phyloP scores from a whole-genome alignment of 2,888 invertebrate species.

The Ormyrus thymus region DNA sequence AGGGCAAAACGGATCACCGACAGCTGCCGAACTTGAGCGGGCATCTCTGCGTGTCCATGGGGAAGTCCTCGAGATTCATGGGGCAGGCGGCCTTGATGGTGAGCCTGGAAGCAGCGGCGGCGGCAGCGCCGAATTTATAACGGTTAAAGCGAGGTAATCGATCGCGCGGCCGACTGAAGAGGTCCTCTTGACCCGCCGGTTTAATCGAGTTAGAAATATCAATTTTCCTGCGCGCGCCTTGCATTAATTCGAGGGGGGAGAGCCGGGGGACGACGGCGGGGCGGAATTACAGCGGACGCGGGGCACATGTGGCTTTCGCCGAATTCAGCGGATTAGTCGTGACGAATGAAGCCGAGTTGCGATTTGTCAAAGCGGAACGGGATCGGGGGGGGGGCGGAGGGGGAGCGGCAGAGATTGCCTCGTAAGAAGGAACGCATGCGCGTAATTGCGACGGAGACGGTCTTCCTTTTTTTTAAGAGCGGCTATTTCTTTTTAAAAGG shows the following conservation, averaged over 20 bases:
- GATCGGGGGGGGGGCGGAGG: not conserved
- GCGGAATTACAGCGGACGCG: not conserved
- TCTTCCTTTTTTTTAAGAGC: not conserved
- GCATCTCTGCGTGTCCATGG: constrained; percentile 89
- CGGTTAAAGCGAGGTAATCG: not conserved
- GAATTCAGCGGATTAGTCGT: constrained; percentile 25
- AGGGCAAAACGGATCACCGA: constrained; percentile 76
- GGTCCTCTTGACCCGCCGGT: not conserved
- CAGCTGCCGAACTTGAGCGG: constrained; percentile 88
- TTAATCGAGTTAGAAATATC: constrained; percentile 24
- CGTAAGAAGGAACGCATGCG: not conserved
- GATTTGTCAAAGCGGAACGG: constrained; percentile 24
- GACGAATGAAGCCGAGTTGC: constrained; percentile 25
- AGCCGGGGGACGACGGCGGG: not conserved
- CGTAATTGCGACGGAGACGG: not conserved
- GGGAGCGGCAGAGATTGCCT: constrained; percentile 5
- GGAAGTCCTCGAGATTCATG: constrained; percentile 90
- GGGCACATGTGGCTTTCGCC: constrained; percentile 17
- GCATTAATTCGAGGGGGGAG: not conserved
- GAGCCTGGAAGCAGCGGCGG: constrained; percentile 78
- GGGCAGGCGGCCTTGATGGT: constrained; percentile 90
- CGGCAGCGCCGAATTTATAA: not conserved
- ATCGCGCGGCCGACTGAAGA: not conserved
- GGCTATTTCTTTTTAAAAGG: not conserved
- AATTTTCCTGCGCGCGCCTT: constrained; percentile 2